Conservation (phyloP, 2,888 invertebrate genomes). For the Zootermopsis nevadensis region DNA sequence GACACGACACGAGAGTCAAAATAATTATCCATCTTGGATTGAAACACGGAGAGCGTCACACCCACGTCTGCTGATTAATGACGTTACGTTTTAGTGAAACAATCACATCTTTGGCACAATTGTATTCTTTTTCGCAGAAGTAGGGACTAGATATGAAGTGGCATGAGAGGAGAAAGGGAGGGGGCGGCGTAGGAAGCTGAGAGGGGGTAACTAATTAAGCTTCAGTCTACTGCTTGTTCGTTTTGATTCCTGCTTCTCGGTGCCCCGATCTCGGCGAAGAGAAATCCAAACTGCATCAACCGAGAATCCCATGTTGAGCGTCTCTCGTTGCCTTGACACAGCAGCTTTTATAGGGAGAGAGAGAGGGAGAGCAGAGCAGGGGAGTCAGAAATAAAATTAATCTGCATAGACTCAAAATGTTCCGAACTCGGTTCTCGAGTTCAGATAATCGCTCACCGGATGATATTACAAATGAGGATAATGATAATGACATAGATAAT, state of each 20-base stretch:
- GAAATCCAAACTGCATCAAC: neutral
- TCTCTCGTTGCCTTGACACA: neutral
- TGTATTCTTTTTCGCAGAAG: slow-evolving; percentile 19
- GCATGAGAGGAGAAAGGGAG: neutral
- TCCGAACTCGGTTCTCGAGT: too few species aligned
- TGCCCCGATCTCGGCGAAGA: neutral
- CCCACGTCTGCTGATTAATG: too few species aligned
- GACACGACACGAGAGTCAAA: too few species aligned
- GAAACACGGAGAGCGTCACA: too few species aligned
- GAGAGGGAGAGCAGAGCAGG: neutral
- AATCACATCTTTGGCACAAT: neutral
- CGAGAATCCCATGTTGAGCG: neutral
- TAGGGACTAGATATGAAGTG: slow-evolving; percentile 37
- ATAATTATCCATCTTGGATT: too few species aligned
- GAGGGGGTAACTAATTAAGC: slow-evolving; percentile 39
- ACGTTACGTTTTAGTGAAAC: neutral
- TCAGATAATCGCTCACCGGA: too few species aligned
- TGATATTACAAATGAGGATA: too few species aligned
- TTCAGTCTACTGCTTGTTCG: slow-evolving; percentile 17
- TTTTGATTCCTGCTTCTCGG: slow-evolving; percentile 33
- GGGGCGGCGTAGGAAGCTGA: neutral
- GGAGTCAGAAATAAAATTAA: slow-evolving; percentile 12
- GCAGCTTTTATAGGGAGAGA: neutral
- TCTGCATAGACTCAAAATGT: too few species aligned
- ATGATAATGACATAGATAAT: too few species aligned